Conservation (phyloP, 2,888 invertebrate genomes). For the Gibbula magus region DNA sequence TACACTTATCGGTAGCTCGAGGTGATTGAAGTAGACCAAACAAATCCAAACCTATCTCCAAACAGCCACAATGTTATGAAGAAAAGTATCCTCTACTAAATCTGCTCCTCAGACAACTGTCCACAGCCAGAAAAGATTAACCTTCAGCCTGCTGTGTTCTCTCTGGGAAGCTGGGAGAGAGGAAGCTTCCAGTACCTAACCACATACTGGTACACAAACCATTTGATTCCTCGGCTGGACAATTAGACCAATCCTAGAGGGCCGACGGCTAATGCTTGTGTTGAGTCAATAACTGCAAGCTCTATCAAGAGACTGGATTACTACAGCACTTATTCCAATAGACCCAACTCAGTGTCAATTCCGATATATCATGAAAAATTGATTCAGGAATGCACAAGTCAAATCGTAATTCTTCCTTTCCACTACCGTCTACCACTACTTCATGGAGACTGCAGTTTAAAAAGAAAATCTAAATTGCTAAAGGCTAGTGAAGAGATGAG, state of each 20-base stretch:
- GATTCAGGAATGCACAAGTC: background rate
- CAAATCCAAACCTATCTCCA: no score
- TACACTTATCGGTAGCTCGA: no score
- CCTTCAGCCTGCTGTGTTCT: no score
- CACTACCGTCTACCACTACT: background rate
- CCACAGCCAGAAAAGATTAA: no score
- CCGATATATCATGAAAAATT: background rate
- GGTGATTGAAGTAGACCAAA: no score
- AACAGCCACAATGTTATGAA: no score
- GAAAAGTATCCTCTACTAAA: no score
- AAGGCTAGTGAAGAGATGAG: background rate
- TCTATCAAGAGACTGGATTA: slow-evolving; percentile 4
- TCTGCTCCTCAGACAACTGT: no score
- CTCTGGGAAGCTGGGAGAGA: no score
- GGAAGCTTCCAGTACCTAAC: no score
- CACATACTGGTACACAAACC: background rate
- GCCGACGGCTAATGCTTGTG: background rate
- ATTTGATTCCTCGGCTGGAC: background rate
- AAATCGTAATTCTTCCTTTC: no score
- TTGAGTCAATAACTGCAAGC: background rate
- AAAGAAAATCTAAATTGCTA: background rate
- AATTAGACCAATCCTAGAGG: background rate
- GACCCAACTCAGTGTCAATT: background rate
- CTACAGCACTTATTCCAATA: background rate
- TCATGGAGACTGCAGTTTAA: background rate